A percentile compares a stretch with the other conserved stretches of the same genome.
Conservation (phyloP, 2,888 invertebrate species). For the Leptopilina myrica region DNA sequence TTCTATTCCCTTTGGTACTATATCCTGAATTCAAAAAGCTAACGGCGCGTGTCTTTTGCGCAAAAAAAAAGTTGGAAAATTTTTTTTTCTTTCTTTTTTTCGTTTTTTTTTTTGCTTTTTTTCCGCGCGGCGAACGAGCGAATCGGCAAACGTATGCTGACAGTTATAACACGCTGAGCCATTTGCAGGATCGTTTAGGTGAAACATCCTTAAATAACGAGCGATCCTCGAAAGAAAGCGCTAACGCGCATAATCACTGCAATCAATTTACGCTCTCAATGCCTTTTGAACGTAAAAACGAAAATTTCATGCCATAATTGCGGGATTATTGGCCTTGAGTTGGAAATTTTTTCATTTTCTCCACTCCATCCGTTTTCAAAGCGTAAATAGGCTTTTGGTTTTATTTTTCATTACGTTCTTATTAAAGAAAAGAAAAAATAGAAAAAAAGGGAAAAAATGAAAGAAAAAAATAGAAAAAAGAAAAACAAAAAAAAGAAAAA, state of each 20-base stretch:
- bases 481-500: too few species aligned
- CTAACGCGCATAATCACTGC: slow-evolving; percentile 62
- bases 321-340: slow-evolving; percentile 50
- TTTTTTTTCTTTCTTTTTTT: slow-evolving; percentile 36
- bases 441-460: too few species aligned
- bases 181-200: slow-evolving; percentile 69
- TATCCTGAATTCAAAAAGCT: slow-evolving; percentile 52
- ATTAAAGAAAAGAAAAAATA: too few species aligned
- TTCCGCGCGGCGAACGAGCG: slow-evolving; percentile 42
- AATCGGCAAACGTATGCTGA: slow-evolving; percentile 59
- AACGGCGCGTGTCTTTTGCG: slow-evolving; percentile 57
- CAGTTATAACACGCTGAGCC: slow-evolving; percentile 68
- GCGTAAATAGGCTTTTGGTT: too few species aligned
- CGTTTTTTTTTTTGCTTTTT: too few species aligned
- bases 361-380: too few species aligned
- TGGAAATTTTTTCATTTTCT: too few species aligned
- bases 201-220: slow-evolving; percentile 68
- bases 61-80: slow-evolving; percentile 50
- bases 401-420: too few species aligned
- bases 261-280: slow-evolving; percentile 55
- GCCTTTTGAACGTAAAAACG: slow-evolving; percentile 37
- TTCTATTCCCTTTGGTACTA: slow-evolving; percentile 43
- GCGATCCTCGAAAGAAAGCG: slow-evolving; percentile 57
- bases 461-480: too few species aligned
- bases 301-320: slow-evolving; percentile 55